Conservation (phyloP, 30 jellyfish, hydroid and myxozoan genomes). For the Aurelia aurita complex sp. Pacific region DNA sequence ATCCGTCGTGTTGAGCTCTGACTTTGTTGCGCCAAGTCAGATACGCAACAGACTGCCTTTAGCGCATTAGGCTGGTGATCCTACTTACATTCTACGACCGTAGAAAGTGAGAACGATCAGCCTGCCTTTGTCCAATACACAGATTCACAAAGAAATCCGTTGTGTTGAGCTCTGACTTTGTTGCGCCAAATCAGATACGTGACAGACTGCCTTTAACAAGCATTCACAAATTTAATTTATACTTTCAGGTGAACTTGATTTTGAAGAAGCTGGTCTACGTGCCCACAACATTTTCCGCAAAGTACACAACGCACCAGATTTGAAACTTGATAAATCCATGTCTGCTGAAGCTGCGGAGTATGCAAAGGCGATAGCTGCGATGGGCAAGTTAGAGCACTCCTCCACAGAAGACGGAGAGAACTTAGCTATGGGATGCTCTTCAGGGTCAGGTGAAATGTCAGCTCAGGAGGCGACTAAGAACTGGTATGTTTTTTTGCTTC, state of each 20-base stretch:
- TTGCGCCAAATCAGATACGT: no score
- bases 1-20: no score
- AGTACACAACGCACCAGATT: slow-evolving; percentile 73
- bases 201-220: no score
- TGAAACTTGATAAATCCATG: slow-evolving; percentile 78
- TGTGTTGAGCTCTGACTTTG: no score
- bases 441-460: slow-evolving; percentile 64
- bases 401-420: slow-evolving; percentile 91
- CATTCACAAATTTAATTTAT: not conserved
- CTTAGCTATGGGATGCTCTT: slow-evolving; percentile 86
- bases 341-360: slow-evolving; percentile 82
- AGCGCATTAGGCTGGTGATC: no score
- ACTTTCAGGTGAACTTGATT: slow-evolving; percentile 34
- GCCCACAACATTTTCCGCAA: slow-evolving; percentile 93
- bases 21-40: no score
- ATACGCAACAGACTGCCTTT: no score
- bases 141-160: no score
- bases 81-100: no score
- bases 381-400: slow-evolving; percentile 55
- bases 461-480: slow-evolving; percentile 89
- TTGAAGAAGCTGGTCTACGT: slow-evolving; percentile 78
- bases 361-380: slow-evolving; percentile 78
- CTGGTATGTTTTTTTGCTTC: slow-evolving; percentile 64
- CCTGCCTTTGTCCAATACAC: no score
- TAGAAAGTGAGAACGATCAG: no score